Percentiles rank a stretch among this genome's conserved stretches.
Evolutionary conservation across 92 coral and sea anemone species (phyloP).

Genomic region (Paragorgia papillata): DNA sequence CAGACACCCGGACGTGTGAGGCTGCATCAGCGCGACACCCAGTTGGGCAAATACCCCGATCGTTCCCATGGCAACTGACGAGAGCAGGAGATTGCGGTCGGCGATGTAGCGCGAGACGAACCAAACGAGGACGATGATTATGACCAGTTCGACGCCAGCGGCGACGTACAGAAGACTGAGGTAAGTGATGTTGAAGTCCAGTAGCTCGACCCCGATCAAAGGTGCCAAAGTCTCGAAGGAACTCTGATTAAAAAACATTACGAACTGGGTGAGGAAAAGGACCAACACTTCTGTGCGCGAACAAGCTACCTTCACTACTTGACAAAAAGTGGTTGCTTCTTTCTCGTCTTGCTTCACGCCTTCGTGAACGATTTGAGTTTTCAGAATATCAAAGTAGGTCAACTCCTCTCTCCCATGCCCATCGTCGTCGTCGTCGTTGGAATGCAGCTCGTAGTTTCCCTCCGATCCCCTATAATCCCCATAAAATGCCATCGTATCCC

Average conservation of each 20-base stretch:
- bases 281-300: conserved; percentile 27
- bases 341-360: neutral
- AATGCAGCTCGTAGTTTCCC: neutral
- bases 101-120: conserved; percentile 25
- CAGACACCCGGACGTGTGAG: conserved; percentile 17
- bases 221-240: conserved; percentile 42
- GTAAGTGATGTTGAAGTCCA: conserved; percentile 29
- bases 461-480: neutral
- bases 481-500: too few relatives aligned
- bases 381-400: conserved; percentile 29
- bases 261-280: conserved; percentile 20
- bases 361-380: conserved; percentile 9
- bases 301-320: neutral
- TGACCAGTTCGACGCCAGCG: conserved; percentile 39
- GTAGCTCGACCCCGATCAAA: conserved; percentile 26
- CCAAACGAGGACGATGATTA: conserved; percentile 31
- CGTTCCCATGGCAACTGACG: conserved; percentile 41
- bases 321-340: neutral
- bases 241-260: conserved; percentile 41
- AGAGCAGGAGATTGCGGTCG: conserved; percentile 36
- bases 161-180: conserved; percentile 37
- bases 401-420: neutral
- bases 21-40: conserved; percentile 33
- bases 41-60: conserved; percentile 41
- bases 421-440: conserved; percentile 5